These are phyloP conservation scores for Cochlearius cochlearius DNA, from an alignment of 2,113 vertebrate species.

Conservation along the genomic window DNA sequence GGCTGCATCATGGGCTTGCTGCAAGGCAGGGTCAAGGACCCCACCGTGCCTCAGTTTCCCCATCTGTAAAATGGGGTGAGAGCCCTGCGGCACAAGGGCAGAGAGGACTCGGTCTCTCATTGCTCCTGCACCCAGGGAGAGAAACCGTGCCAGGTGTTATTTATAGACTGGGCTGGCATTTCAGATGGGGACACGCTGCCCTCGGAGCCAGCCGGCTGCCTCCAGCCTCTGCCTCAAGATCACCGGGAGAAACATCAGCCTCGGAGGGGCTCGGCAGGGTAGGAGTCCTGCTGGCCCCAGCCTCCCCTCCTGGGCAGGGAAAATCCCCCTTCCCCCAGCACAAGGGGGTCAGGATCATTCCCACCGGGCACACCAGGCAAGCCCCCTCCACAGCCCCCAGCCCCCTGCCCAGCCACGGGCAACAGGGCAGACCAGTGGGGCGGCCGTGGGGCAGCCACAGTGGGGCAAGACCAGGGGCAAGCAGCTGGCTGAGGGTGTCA, in stretches of 20 bases:
- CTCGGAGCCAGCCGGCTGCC: not conserved
- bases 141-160: not conserved
- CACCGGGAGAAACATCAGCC: not conserved
- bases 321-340: not conserved
- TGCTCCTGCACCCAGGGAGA: rapidly evolving
- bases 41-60: not conserved
- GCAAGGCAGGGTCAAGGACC: not conserved
- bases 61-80: not conserved
- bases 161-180: not conserved
- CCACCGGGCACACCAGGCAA: rapidly evolving
- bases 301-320: not conserved
- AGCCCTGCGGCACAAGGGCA: not conserved
- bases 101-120: not conserved
- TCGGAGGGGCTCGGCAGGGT: rapidly evolving
- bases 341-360: rapidly evolving
- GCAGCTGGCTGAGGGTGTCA: not conserved
- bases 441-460: not conserved
- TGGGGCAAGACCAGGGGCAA: rapidly evolving
- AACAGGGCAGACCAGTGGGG: not conserved
- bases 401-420: rapidly evolving
- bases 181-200: not conserved
- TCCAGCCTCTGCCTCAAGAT: not conserved
- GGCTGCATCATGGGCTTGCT: rapidly evolving
- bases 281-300: not conserved
- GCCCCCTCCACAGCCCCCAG: rapidly evolving